Evolutionary conservation across 1,140 invertebrate species (phyloP).

Genomic region (Helicorthomorpha holstii): DNA sequence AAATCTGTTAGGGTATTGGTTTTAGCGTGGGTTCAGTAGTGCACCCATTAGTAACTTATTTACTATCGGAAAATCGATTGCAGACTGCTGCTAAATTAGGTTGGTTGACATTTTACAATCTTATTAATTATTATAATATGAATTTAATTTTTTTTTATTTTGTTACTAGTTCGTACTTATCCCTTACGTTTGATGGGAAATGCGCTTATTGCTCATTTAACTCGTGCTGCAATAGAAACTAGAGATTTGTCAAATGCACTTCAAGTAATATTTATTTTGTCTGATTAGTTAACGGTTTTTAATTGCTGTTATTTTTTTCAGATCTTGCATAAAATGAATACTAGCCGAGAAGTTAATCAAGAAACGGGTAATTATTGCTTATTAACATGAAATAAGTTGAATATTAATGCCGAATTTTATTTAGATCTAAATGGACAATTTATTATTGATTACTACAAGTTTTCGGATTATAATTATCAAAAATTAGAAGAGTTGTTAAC

Average conservation of each 20-base stretch:
- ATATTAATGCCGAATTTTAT: not conserved
- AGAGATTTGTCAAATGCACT: not conserved
- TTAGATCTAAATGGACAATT: conserved; percentile 27
- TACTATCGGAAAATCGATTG: not conserved
- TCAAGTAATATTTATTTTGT: not conserved
- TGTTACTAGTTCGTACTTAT: not conserved
- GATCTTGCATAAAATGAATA: not conserved
- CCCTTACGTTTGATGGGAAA: not conserved
- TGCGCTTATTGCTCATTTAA: not conserved
- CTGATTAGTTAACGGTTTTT: not conserved
- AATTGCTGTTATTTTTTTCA: not conserved
- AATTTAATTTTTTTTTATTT: not conserved
- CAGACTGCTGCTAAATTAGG: not conserved
- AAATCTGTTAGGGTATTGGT: not conserved
- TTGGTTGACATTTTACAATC: not conserved
- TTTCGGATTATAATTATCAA: not conserved
- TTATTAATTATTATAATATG: not conserved
- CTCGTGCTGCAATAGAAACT: not conserved
- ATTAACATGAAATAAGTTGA: not conserved
- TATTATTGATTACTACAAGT: conserved; percentile 27
- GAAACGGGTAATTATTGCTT: not conserved
- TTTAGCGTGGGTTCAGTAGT: not conserved
- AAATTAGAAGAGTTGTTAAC: not conserved
- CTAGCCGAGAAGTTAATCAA: not conserved
- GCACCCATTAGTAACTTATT: not conserved